Conservation (phyloP, 2,797 vertebrate species). For the Harpagifer antarcticus region DNA sequence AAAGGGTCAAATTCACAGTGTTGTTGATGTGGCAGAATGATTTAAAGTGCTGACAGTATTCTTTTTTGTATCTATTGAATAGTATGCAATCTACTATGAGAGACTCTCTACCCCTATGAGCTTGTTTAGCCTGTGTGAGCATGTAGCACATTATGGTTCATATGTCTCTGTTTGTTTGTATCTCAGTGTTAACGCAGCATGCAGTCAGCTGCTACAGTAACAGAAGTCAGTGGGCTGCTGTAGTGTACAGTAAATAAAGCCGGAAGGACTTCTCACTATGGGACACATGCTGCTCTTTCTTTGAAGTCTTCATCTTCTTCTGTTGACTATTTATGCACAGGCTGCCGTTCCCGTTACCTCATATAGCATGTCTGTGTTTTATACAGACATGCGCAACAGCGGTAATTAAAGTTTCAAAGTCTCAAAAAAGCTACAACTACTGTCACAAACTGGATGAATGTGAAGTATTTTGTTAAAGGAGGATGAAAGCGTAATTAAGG, state of each 20-base stretch:
- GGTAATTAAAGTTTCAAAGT: too few species aligned
- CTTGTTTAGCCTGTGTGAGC: slow-evolving; percentile 8
- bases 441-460: too few species aligned
- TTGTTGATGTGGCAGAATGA: not conserved
- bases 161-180: slow-evolving; percentile 42
- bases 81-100: not conserved
- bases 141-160: slow-evolving; percentile 25
- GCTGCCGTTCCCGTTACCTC: slow-evolving; percentile 21
- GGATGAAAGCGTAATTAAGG: too few species aligned
- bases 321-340: slow-evolving; percentile 25
- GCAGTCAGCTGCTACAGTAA: slow-evolving; percentile 8
- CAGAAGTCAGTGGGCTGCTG: slow-evolving; percentile 7
- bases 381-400: too few species aligned
- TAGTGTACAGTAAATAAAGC: slow-evolving; percentile 65
- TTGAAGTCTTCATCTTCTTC: slow-evolving; percentile 38
- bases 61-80: slow-evolving; percentile 2
- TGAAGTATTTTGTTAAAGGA: too few species aligned
- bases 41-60: not conserved
- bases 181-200: slow-evolving; percentile 1
- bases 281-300: slow-evolving; percentile 2
- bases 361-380: slow-evolving; percentile 8
- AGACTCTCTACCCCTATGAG: slow-evolving; percentile 9
- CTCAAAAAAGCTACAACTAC: too few species aligned
- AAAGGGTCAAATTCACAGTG: too few species aligned
- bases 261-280: slow-evolving; percentile 29